phyloP scores from a whole-genome alignment of 2,113 vertebrate genomes.

The Cinclus cinclus region DNA sequence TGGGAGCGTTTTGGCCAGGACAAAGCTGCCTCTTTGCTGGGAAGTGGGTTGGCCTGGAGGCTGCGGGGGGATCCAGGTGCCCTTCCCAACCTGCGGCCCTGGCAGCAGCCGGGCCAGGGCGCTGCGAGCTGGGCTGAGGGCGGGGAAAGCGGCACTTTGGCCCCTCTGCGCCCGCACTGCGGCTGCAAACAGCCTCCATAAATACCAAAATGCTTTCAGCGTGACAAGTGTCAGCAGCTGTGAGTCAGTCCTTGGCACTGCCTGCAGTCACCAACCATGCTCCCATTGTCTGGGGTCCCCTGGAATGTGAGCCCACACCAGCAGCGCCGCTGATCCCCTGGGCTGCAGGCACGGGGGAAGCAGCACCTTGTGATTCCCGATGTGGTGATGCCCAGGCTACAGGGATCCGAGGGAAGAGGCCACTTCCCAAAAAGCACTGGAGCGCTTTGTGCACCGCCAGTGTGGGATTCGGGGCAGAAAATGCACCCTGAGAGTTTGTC shows the following conservation, averaged over 20 bases:
- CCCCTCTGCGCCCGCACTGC: background rate
- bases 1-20: background rate
- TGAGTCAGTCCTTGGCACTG: conserved; percentile 12
- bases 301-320: background rate
- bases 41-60: background rate
- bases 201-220: background rate
- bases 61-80: background rate
- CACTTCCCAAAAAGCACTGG: background rate
- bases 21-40: background rate
- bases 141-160: background rate
- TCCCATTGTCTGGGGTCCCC: background rate
- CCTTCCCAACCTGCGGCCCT: background rate
- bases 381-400: accelerated
- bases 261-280: background rate
- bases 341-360: background rate
- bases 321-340: background rate
- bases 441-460: accelerated
- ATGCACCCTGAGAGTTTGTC: background rate
- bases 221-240: conserved; percentile 22
- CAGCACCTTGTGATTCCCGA: accelerated
- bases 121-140: background rate
- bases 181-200: background rate
- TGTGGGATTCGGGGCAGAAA: background rate
- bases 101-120: background rate
- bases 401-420: accelerated